These are phyloP conservation scores for Coptodon rendalli DNA, from an alignment of 2,113 vertebrate genomes.

Conservation along the genomic window DNA sequence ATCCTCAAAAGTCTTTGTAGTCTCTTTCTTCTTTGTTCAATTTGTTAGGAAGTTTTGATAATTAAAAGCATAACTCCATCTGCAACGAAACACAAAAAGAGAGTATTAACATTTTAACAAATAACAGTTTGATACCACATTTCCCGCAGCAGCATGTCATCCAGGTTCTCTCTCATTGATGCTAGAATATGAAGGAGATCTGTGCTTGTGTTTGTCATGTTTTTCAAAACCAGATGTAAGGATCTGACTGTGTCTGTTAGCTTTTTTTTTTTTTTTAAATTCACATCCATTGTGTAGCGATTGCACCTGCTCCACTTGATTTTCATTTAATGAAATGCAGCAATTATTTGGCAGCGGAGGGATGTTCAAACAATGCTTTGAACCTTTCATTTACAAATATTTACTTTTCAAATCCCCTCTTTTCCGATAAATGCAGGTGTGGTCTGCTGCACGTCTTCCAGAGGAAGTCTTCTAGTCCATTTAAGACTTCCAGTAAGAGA, in stretches of 20 bases:
- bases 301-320: slow-evolving; percentile 48
- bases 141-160: background rate
- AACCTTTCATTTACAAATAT: slow-evolving; percentile 51
- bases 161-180: background rate
- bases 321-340: slow-evolving; percentile 31
- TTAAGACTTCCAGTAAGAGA: slow-evolving; percentile 33
- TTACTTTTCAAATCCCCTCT: slow-evolving; percentile 34
- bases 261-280: background rate
- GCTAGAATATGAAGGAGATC: background rate
- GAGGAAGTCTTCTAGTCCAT: slow-evolving; percentile 17
- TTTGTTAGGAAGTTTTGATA: background rate
- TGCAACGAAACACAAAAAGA: slow-evolving; percentile 25
- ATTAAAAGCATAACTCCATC: slow-evolving; percentile 9
- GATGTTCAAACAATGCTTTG: slow-evolving; percentile 33
- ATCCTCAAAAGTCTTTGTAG: background rate
- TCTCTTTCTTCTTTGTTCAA: background rate
- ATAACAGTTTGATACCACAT: background rate
- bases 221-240: slow-evolving; percentile 28
- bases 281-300: slow-evolving; percentile 20
- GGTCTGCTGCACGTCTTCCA: slow-evolving; percentile 14
- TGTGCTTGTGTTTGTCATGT: background rate
- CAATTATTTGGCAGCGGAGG: slow-evolving; percentile 15
- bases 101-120: background rate
- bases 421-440: slow-evolving; percentile 50
- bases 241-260: background rate